Base-by-base conservation (phyloP, 2,888 invertebrate species). In the Dendrolimus pini region DNA sequence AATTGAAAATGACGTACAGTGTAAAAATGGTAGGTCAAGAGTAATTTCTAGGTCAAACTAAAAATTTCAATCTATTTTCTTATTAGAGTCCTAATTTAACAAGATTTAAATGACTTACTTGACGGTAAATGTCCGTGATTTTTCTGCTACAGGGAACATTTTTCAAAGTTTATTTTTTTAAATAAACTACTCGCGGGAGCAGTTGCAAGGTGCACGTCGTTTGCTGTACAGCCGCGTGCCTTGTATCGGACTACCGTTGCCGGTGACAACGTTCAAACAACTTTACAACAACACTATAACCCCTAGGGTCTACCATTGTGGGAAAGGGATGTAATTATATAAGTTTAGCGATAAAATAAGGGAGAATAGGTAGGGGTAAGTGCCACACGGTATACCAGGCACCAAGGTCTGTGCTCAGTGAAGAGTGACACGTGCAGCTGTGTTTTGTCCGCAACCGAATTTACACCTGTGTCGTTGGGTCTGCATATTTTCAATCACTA, bases 191-290 rank as follows among this genome's bases (percentile, higher is more conserved):
- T 30, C 30, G 6, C 6, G 9, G 47, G 12, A 47, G 47, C 47
- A 47, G 2, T 47, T 47, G 47, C 12, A 9, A 47, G 47, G 47
- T 7, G 47, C 47, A 47, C 47, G 9, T 10, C 9, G 47, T 9
- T 47, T 47, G 71, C 76, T 75, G 72, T 70, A 73, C 70, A 75
- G 76, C 77, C 75, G 77, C 72, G 75, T 76, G 77, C 71, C 77
- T 74, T 83, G 84, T 88, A 81, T 86, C 74, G 78, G 77, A 77
- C 83, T 80, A 75, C 79, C 79, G 89, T 90, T 89, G 89, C 88
- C 78, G 69, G 66, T 81, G 84, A 82, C 89, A 84, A 89, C 89
- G 82, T 75, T 77, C 77, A 82, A 89, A 89, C 89, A 89, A 85
- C 85, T 80, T 77, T 73, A 71, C 76, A 80, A 78, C 74, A 80